These are phyloP conservation scores for Brachyistius frenatus DNA, from an alignment of 2,113 vertebrate species.

Conservation along the genomic window DNA sequence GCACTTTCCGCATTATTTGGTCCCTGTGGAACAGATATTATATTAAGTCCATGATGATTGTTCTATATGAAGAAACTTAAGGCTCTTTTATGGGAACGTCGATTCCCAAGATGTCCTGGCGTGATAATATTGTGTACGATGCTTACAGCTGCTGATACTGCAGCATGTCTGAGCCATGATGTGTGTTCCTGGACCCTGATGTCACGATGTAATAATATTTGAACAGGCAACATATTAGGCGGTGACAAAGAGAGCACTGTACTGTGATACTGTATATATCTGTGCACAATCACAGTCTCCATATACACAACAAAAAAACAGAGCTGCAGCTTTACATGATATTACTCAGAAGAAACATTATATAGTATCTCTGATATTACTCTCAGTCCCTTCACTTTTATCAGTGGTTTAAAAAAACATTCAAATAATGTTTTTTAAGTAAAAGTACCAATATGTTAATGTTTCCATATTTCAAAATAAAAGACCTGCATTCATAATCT, in stretches of 20 bases:
- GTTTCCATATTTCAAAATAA: neutral
- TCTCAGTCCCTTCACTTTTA: neutral
- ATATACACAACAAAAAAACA: conserved; percentile 33
- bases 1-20: neutral
- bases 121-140: conserved; percentile 48
- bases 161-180: conserved; percentile 48
- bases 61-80: conserved; percentile 19
- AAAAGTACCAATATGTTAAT: neutral
- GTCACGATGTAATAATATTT: conserved; percentile 72
- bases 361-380: neutral
- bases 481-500: neutral
- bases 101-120: conserved; percentile 13
- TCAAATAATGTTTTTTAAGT: neutral
- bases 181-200: conserved; percentile 40
- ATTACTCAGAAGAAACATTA: neutral
- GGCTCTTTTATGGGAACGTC: conserved; percentile 53
- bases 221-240: conserved; percentile 36
- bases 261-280: conserved; percentile 4
- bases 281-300: neutral
- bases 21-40: neutral
- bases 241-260: conserved; percentile 11
- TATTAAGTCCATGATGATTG: conserved; percentile 19
- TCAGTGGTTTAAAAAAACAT: neutral
- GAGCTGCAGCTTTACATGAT: neutral
- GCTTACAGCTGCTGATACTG: conserved; percentile 53